Percentiles rank a stretch among this genome's conserved stretches.
phyloP scores from a whole-genome alignment of 2,888 invertebrate genomes.

The Chalcis sispes region DNA sequence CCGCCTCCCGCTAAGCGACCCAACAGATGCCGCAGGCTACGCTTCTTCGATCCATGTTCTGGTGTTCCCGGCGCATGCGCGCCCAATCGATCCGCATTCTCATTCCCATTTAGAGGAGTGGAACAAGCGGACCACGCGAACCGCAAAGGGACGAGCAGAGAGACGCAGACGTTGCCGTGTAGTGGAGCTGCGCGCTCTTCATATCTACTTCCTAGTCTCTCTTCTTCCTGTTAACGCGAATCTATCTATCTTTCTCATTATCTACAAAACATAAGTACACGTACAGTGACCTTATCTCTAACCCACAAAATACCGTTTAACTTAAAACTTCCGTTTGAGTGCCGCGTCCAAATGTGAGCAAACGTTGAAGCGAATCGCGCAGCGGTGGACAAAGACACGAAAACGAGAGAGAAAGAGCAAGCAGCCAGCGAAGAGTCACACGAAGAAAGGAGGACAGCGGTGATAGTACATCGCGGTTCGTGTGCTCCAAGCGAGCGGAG shows the following conservation, averaged over 20 bases:
- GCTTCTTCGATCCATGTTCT: constrained; percentile 27
- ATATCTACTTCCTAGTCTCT: too few relatives aligned
- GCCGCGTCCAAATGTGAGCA: too few relatives aligned
- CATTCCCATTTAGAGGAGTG: neutral
- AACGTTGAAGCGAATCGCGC: neutral
- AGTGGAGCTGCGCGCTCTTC: too few relatives aligned
- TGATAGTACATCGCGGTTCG: constrained; percentile 3
- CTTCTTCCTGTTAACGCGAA: too few relatives aligned
- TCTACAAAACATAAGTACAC: too few relatives aligned
- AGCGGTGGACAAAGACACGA: neutral
- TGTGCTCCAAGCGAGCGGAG: neutral
- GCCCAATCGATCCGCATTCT: constrained; percentile 15
- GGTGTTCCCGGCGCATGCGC: constrained; percentile 37
- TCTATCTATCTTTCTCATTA: too few relatives aligned
- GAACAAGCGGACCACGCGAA: constrained; percentile 22
- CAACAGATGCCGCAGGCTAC: neutral
- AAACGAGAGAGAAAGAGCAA: neutral
- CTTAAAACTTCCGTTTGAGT: too few relatives aligned
- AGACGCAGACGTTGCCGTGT: constrained; percentile 25
- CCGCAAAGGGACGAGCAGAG: neutral
- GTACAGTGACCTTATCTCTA: too few relatives aligned
- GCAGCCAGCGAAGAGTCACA: too few relatives aligned
- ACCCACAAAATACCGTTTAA: too few relatives aligned
- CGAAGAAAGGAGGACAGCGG: neutral
- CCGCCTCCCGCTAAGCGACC: neutral